These are phyloP conservation scores for Anneissia japonica DNA, from an alignment of 35 echinoderm and acorn worm genomes.

Conservation along the genomic window DNA sequence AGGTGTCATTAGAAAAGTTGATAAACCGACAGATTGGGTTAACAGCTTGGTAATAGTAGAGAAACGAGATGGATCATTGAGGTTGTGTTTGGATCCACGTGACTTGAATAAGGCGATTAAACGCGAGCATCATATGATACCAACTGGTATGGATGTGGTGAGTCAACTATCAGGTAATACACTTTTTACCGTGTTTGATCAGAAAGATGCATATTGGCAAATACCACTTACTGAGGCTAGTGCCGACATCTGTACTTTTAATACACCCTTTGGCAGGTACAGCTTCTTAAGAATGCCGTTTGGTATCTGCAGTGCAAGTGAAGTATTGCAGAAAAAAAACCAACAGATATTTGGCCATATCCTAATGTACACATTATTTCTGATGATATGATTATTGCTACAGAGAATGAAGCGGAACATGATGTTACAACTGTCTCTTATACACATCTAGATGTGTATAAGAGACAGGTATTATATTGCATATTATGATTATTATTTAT, in stretches of 20 bases:
- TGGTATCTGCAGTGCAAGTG: slow-evolving; percentile 10
- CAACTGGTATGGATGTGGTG: slow-evolving; percentile 27
- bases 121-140: slow-evolving; percentile 58
- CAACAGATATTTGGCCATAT: slow-evolving; percentile 7
- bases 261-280: not conserved
- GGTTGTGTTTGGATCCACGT: slow-evolving; percentile 62
- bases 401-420: slow-evolving; percentile 8
- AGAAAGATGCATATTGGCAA: not conserved
- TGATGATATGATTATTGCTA: slow-evolving; percentile 16
- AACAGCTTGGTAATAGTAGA: slow-evolving; percentile 24
- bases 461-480: too few relatives aligned
- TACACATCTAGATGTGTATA: too few relatives aligned
- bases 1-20: slow-evolving; percentile 21
- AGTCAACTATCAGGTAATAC: not conserved
- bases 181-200: slow-evolving; percentile 6
- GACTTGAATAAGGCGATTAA: slow-evolving; percentile 64
- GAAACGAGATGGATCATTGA: slow-evolving; percentile 41
- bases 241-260: not conserved
- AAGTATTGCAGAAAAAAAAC: not conserved
- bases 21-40: slow-evolving; percentile 42
- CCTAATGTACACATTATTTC: not conserved
- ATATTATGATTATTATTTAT: too few relatives aligned
- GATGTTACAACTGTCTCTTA: too few relatives aligned
- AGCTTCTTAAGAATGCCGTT: not conserved
- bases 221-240: not conserved